Evolutionary conservation across 2,797 vertebrate genomes (phyloP).

Genomic region (Aythya fuligula): DNA sequence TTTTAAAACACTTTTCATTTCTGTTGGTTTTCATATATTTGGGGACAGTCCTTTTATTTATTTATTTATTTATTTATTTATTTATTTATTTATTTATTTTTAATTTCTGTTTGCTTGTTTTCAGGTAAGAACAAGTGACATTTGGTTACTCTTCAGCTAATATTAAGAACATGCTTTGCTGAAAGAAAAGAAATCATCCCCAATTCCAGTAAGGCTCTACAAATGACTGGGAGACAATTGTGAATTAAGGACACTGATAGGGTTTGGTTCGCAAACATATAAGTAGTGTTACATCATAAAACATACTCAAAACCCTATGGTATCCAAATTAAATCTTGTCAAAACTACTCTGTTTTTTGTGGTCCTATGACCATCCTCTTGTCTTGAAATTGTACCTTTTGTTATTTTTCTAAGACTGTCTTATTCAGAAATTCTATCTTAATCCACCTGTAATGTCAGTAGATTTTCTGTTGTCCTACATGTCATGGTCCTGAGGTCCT

Average conservation of each 20-base stretch:
- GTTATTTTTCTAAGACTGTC: accelerated
- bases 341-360: not conserved
- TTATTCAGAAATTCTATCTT: not conserved
- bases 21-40: not conserved
- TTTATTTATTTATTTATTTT: too few species aligned
- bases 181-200: not conserved
- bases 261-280: not conserved
- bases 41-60: not conserved
- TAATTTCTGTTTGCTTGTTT: not conserved
- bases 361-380: not conserved
- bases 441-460: not conserved
- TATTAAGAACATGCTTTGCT: not conserved
- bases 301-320: not conserved
- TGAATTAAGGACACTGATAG: too few species aligned
- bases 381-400: not conserved
- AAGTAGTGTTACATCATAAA: not conserved
- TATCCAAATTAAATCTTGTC: not conserved
- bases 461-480: not conserved
- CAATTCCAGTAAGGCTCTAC: not conserved
- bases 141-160: not conserved
- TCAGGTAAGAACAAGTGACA: accelerated
- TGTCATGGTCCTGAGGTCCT: not conserved
- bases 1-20: not conserved
- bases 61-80: too few species aligned
- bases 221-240: not conserved